Evolutionary conservation across 2,113 vertebrate genomes (phyloP), one percentile per base, ranked within the genome.

Genomic region (Dicaeum eximium): DNA sequence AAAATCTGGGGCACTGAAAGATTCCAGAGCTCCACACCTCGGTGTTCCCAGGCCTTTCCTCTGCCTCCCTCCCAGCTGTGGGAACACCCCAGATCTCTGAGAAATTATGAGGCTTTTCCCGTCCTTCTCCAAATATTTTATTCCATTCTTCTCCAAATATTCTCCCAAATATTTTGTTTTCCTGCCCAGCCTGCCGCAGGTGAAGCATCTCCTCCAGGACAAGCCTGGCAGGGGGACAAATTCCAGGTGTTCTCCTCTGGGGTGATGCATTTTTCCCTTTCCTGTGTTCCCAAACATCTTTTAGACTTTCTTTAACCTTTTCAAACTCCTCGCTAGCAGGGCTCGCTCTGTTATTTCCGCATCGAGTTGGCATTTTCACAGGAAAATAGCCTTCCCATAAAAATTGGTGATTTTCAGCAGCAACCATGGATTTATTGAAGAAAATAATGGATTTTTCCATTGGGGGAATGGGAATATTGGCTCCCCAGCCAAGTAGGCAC

Each of bases 271-370:
- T 90, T 90, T 88, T 13, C 58, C 27, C 42, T 57, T 45, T 72
- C 13, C 10, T 1, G 1, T 28, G 40, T 51, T 81, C 61, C 53
- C 60, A 61, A 94, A 35, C 7, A 82, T 24, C 87, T 92, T 80
- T 82, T 28, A 53, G 80, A n/a, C 35, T 92, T 93, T 5, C 84
- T 87, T 65, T 94, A 94, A 95, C 94, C 92, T 97, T 96, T 96
- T 92, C 94, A 73, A 54, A 25, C 82, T 54, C 75, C 56, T 85
- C 45, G 1, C 61, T 22, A 6, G 60, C 4, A 0, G 23, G 66
- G 4, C 15, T 83, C 2, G 16, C 82, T 54, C 92, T 93, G 82
- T 86, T 90, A 78, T 95, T 86, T 83, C 90, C 71, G n/a, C 21
- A 38, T 44, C 0, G 7, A 60, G 58, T 47, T 96, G 96, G 91